phyloP scores from a whole-genome alignment of 2,113 vertebrate species.

The Pipa parva region DNA sequence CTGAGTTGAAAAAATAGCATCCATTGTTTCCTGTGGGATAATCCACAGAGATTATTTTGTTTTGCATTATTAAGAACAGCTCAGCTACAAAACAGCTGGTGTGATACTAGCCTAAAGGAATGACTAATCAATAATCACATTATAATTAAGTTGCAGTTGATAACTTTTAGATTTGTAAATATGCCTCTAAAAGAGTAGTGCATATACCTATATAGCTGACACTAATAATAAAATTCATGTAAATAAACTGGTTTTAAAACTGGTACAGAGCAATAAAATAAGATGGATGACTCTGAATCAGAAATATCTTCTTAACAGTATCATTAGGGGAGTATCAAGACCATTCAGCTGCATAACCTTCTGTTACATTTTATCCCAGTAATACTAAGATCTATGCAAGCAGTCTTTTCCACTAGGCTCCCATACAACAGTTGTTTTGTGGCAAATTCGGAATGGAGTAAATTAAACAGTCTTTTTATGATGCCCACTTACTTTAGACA shows the following conservation, averaged over 20 bases:
- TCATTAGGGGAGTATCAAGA: not conserved
- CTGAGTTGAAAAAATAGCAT: too few relatives aligned
- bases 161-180: too few relatives aligned
- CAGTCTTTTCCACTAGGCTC: conserved; percentile 15
- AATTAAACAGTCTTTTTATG: conserved; percentile 40
- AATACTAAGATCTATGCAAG: conserved; percentile 18
- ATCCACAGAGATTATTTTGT: too few relatives aligned
- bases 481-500: conserved; percentile 36
- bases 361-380: conserved; percentile 23
- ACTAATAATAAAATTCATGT: not conserved
- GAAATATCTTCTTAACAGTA: not conserved
- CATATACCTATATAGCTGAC: too few relatives aligned
- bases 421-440: conserved; percentile 40
- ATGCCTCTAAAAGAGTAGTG: too few relatives aligned
- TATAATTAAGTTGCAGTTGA: too few relatives aligned
- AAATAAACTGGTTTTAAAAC: not conserved
- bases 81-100: too few relatives aligned
- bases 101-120: too few relatives aligned
- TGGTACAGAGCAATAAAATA: not conserved
- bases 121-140: too few relatives aligned
- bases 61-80: too few relatives aligned
- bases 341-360: conserved; percentile 21
- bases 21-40: too few relatives aligned
- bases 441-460: conserved; percentile 34
- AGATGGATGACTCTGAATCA: not conserved